Evolutionary conservation across 2,797 vertebrate species (phyloP), one percentile per base, ranked within the genome.

Genomic region (Parauchenoglanis punctatus): DNA sequence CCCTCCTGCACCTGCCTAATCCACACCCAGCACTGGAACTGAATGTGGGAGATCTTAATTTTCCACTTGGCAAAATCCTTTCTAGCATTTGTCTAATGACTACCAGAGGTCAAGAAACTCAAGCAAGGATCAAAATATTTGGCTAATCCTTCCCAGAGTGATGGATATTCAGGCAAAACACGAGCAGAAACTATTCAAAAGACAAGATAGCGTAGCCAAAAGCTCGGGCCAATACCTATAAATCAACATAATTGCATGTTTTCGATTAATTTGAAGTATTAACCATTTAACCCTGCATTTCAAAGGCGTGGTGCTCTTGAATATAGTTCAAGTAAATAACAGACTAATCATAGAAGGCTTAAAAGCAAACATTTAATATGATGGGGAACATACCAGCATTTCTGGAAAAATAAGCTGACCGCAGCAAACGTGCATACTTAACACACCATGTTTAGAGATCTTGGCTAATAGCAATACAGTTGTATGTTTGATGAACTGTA

Each of bases 41-140:
- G 84, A 87, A 89, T 75, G n/a, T 46, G 23, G 70, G 61, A 88
- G 86, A 89, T 78, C 78, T 84, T 72, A 54, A 76, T 35, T 72
- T 40, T 44, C 52, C 54, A 72, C 1, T 70, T 35, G 80, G 85
- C 54, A 2, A 83, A 52, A 86, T 25, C 15, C 58, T 86, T 89
- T 75, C 63, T 67, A 23, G 65, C 81, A 67, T 70, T 78, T 86
- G 72, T 86, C 40, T 88, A 76, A 87, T 7, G 81, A 31, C 81
- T 68, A 83, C n/a, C 17, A 83, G 70, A 59, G 65, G 31, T 82
- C 67, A 84, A 67, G 46, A 86, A 44, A 54, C 18, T 65, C 49
- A 7, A 83, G 35, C 49, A 76, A 23, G 25, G 70, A 61, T 67
- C 59, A 82, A 76, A 85, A 83, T 40, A 68, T 84, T 86, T 78